Conservation (phyloP, 2,797 vertebrate genomes). For the Alauda arvensis region DNA sequence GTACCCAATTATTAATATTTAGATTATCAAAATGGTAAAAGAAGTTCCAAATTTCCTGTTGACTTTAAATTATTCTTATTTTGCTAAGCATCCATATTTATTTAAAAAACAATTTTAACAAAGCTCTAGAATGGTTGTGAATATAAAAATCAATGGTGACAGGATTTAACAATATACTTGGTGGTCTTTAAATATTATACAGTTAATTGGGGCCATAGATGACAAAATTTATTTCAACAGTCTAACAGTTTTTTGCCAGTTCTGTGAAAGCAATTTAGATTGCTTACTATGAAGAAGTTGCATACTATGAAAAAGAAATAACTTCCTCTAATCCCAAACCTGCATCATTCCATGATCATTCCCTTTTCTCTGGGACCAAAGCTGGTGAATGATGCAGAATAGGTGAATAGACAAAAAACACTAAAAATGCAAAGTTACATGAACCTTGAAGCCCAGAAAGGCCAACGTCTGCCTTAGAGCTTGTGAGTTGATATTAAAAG, state of each 20-base stretch:
- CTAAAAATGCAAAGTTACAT: not conserved
- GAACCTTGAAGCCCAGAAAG: not conserved
- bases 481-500: not conserved
- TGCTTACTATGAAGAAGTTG: too few species aligned
- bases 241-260: not conserved
- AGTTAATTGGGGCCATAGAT: not conserved
- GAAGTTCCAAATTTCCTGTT: not conserved
- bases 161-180: not conserved
- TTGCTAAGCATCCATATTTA: not conserved
- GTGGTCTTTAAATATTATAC: not conserved
- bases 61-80: not conserved
- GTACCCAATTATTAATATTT: not conserved
- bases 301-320: not conserved
- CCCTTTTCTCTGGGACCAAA: not conserved
- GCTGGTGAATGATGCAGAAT: not conserved
- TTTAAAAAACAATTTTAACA: not conserved
- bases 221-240: not conserved
- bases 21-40: not conserved
- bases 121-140: not conserved
- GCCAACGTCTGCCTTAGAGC: not conserved
- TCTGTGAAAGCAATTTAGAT: not conserved
- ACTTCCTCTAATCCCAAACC: not conserved
- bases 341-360: not conserved
- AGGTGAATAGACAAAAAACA: not conserved
- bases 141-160: not conserved